phyloP scores from a whole-genome alignment of 2,888 invertebrate species.

The Periphyllus acericola region DNA sequence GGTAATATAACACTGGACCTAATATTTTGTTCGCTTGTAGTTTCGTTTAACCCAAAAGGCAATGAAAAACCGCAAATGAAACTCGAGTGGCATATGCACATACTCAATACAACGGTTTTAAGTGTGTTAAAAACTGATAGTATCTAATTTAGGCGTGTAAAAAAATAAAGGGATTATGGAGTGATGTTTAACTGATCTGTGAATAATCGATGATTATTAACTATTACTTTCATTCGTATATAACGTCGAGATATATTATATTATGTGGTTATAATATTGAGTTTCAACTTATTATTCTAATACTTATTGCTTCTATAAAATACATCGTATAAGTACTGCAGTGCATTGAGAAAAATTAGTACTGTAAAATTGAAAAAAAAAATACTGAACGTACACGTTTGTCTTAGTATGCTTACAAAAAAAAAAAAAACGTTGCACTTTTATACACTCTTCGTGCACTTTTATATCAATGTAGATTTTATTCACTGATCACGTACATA shows the following conservation, averaged over 20 bases:
- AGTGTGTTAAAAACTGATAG: not conserved
- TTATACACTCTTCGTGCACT: too few relatives aligned
- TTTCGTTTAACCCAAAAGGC: not conserved
- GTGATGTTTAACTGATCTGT: not conserved
- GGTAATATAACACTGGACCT: conserved; percentile 66
- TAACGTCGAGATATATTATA: too few relatives aligned
- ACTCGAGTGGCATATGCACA: not conserved
- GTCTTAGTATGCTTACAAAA: not conserved
- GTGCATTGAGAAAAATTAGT: not conserved
- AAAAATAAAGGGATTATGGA: not conserved
- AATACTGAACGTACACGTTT: too few relatives aligned
- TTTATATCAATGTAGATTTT: not conserved
- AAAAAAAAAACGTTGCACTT: not conserved
- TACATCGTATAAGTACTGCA: not conserved
- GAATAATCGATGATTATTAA: not conserved
- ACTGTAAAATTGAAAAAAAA: too few relatives aligned
- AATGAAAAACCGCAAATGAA: not conserved
- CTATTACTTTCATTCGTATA: not conserved
- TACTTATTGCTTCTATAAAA: not conserved
- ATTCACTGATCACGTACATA: not conserved
- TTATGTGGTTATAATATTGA: not conserved
- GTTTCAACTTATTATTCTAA: not conserved
- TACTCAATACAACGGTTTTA: not conserved
- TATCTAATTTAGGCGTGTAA: not conserved
- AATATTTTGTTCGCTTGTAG: not conserved